phyloP scores from a whole-genome alignment of 2,113 vertebrate species.

The Nyctibius bracteatus region DNA sequence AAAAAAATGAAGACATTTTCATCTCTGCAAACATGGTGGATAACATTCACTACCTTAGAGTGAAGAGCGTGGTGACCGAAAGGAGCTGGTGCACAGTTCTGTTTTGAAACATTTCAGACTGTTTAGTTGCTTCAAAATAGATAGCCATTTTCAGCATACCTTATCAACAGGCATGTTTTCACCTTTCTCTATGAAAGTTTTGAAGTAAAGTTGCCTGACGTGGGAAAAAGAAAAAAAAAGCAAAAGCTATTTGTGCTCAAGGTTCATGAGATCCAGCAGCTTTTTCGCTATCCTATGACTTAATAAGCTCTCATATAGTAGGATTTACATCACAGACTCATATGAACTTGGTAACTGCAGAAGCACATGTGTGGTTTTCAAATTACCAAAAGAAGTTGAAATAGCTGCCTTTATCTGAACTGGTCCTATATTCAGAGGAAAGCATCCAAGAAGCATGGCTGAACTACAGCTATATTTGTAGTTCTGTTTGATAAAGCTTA shows the following conservation, averaged over 20 bases:
- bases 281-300: neutral
- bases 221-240: too few species aligned
- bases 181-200: neutral
- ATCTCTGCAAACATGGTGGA: neutral
- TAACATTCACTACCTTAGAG: neutral
- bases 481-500: neutral
- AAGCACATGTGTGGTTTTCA: neutral
- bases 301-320: neutral
- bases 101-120: neutral
- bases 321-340: neutral
- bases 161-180: neutral
- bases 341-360: neutral
- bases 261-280: neutral
- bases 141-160: neutral
- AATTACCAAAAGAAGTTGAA: neutral
- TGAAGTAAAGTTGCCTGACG: neutral
- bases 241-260: neutral
- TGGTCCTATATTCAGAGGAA: neutral
- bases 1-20: neutral
- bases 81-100: neutral
- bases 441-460: neutral
- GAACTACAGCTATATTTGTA: neutral
- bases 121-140: neutral
- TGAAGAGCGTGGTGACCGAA: neutral
- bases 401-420: neutral